Percentiles rank a stretch among this genome's conserved stretches.
These are phyloP conservation scores for Agrochola lychnidis DNA, from an alignment of 2,888 invertebrate genomes.

Conservation along the genomic window DNA sequence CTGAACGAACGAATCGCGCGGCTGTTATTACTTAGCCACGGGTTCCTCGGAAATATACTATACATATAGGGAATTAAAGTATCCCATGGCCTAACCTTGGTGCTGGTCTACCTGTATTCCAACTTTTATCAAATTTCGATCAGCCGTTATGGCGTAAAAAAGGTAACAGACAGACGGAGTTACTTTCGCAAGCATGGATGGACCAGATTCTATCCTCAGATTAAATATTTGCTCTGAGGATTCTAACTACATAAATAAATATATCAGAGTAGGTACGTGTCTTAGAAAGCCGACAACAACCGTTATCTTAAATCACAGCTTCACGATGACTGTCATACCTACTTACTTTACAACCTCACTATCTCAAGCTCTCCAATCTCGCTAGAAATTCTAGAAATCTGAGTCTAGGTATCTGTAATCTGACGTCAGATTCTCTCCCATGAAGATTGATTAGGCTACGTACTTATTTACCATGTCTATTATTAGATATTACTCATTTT, in stretches of 20 bases:
- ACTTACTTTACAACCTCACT: conserved; percentile 2
- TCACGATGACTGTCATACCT: neutral
- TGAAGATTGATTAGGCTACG: neutral
- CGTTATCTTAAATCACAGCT: conserved; percentile 20
- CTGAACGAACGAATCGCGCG: too few relatives aligned
- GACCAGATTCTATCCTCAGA: neutral
- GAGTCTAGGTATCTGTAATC: neutral
- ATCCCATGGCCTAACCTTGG: neutral
- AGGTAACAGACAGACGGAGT: neutral
- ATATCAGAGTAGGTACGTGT: neutral
- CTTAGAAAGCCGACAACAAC: neutral
- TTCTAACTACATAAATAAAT: neutral
- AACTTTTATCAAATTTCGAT: neutral
- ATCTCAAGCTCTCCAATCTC: conserved; percentile 26
- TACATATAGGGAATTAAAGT: neutral
- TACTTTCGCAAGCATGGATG: neutral
- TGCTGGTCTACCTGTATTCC: neutral
- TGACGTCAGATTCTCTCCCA: neutral
- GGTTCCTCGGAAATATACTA: too few relatives aligned
- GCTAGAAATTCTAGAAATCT: conserved; percentile 32
- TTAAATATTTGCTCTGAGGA: too few relatives aligned
- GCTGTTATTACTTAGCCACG: too few relatives aligned
- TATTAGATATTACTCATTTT: neutral
- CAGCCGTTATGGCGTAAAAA: neutral
- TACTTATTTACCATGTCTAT: neutral